Base-by-base conservation (phyloP, 2,113 vertebrate genomes). In the Leptosomus discolor region DNA sequence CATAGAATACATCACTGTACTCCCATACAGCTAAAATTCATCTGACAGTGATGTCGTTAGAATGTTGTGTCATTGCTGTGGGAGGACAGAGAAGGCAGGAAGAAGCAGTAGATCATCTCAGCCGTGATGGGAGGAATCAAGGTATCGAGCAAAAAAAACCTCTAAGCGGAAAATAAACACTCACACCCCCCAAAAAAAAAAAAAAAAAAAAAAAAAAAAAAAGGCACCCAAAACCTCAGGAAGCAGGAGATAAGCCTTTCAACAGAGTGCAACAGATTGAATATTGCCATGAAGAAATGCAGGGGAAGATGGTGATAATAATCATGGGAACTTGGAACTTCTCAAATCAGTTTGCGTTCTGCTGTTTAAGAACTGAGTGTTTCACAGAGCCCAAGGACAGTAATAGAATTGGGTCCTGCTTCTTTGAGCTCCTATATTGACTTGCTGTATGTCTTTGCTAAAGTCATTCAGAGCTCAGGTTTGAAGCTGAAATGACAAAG, bases 41-140 rank as follows among this genome's bases (percentile, higher is more conserved):
- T n/a, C 39, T 1, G 2, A 9, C 36, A 45, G 7, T 27, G 60
- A 23, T 58, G 37, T 5, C 1, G 0, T n/a, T 18, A 11, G 54
- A 87, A 58, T 21, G 37, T 23, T 50, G n/a, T 45, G 48, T 48
- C n/a, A 41, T 37, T 75, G 61, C 21, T 68, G 15, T 54, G 32
- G 23, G 36, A 60, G 36, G 32, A 74, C 30, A 34, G 17, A 83
- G n/a, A 29, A 48, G n/a, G 37, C 32, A 70, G 45, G 32, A 69
- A n/a, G 34, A 39, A 57, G 46, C 24, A 43, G n/a, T 76, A 54
- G 20, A 51, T 61, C 13, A 67, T 19, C 32, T 79, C 56, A n/a
- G 22, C 61, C 65, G 67, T 60, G 56, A 65, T 29, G 23, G 46
- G 26, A 79, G n/a, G 13, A 45, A 53, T 39, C 12, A 37, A 43